A percentile compares a stretch with the other conserved stretches of the same genome.
Conservation (phyloP, 2,113 vertebrate genomes). For the Crotalus horridus region DNA sequence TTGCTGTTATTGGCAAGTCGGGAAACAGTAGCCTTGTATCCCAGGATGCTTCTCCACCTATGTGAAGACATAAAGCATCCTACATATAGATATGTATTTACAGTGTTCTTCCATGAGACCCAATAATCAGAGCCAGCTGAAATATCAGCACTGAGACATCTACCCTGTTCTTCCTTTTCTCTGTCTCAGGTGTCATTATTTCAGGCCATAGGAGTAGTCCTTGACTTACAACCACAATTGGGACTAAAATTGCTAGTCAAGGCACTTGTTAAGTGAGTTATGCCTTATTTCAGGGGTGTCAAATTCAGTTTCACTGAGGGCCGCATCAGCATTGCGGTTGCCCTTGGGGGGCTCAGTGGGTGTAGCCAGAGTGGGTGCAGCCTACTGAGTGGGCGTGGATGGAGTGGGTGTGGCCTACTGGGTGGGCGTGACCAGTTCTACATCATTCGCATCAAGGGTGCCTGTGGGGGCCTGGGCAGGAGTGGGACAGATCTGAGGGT, state of each 20-base stretch:
- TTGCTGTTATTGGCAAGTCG: background rate
- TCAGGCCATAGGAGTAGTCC: background rate
- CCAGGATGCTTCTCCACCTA: background rate
- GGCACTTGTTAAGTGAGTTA: background rate
- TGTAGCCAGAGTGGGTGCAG: too few relatives aligned
- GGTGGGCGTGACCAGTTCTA: too few relatives aligned
- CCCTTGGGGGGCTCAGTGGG: too few relatives aligned
- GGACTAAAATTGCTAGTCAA: background rate
- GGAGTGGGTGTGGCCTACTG: too few relatives aligned
- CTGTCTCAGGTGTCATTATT: background rate
- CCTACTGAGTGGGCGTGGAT: too few relatives aligned
- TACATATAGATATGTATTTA: background rate
- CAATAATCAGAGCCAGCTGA: background rate
- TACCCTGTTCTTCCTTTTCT: background rate
- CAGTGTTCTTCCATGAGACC: background rate
- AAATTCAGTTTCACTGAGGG: too few relatives aligned
- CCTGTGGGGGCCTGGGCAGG: too few relatives aligned
- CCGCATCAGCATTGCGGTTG: too few relatives aligned
- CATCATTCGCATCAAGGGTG: too few relatives aligned
- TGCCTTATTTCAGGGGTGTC: background rate
- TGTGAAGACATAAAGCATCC: background rate
- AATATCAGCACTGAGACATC: background rate
- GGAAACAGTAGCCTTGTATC: background rate
- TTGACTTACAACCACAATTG: background rate
- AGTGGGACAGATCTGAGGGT: too few relatives aligned